These are phyloP conservation scores for Parotocinclus haroldoi DNA, from an alignment of 2,797 vertebrate genomes.

Conservation along the genomic window DNA sequence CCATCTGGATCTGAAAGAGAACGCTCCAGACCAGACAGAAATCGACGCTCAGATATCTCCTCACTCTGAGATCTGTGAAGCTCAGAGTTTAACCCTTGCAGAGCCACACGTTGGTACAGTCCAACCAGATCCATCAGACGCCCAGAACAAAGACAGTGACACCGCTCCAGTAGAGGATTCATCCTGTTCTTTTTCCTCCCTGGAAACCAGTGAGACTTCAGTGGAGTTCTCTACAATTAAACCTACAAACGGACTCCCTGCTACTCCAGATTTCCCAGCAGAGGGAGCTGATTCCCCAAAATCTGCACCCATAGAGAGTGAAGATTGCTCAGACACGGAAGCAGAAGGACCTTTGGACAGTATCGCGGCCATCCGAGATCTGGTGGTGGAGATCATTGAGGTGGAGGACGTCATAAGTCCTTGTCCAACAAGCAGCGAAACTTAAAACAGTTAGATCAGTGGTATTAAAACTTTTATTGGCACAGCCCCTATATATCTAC, in stretches of 20 bases:
- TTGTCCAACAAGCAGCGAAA: constrained; percentile 10
- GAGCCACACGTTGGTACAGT: constrained; percentile 4
- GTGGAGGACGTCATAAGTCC: constrained; percentile 50
- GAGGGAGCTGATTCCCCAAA: constrained; percentile 25
- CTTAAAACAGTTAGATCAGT: background rate
- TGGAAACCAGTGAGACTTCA: constrained; percentile 7
- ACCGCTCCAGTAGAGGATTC: background rate
- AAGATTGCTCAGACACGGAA: background rate
- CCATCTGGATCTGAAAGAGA: background rate
- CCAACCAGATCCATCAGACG: constrained; percentile 23
- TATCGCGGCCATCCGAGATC: constrained; percentile 61
- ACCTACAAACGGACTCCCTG: background rate
- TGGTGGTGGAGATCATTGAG: constrained; percentile 66
- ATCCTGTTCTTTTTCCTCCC: background rate
- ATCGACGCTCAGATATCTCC: background rate
- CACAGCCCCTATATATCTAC: too few relatives aligned
- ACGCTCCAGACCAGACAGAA: background rate
- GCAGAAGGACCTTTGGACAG: constrained; percentile 49
- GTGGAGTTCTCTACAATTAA: background rate
- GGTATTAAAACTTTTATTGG: too few relatives aligned
- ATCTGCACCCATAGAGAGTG: background rate
- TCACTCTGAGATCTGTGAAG: constrained; percentile 10
- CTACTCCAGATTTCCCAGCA: constrained; percentile 36
- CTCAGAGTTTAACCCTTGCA: background rate
- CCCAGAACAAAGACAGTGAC: background rate